A percentile compares a stretch with the other conserved stretches of the same genome.
These are phyloP conservation scores for Opisthograptis luteolata DNA, from an alignment of 2,888 invertebrate genomes.

Conservation along the genomic window DNA sequence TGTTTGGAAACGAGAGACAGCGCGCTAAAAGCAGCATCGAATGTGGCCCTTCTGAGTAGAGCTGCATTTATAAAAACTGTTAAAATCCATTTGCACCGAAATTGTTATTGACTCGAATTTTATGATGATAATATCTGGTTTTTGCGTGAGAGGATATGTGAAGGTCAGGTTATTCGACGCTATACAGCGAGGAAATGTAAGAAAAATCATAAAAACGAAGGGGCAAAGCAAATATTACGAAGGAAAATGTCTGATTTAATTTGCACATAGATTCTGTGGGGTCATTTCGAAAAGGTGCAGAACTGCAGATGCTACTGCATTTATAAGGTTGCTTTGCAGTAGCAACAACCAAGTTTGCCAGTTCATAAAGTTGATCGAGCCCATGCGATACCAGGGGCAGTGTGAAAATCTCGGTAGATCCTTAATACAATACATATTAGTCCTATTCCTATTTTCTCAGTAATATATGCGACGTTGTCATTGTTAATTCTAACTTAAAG, in stretches of 20 bases:
- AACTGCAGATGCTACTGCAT: neutral
- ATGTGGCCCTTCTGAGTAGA: slow-evolving; percentile 45
- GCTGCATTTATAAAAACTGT: slow-evolving; percentile 52
- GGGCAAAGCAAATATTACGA: too few relatives aligned
- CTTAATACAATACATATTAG: neutral
- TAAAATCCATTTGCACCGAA: slow-evolving; percentile 56
- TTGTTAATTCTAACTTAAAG: slow-evolving; percentile 48
- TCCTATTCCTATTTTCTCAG: slow-evolving; percentile 6
- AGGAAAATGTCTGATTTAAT: too few relatives aligned
- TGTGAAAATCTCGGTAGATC: neutral
- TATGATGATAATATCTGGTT: slow-evolving; percentile 56
- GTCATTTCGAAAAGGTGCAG: too few relatives aligned
- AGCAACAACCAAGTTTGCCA: neutral
- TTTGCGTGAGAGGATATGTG: slow-evolving; percentile 46
- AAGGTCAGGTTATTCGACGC: too few relatives aligned
- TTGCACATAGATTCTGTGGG: too few relatives aligned
- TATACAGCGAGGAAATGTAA: slow-evolving; percentile 27
- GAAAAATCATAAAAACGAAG: neutral
- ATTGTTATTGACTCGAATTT: slow-evolving; percentile 49
- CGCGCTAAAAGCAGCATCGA: slow-evolving; percentile 52
- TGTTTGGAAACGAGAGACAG: slow-evolving; percentile 41
- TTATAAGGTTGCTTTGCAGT: neutral
- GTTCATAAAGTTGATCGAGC: neutral
- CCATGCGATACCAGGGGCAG: neutral
- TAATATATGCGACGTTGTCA: slow-evolving; percentile 33